Evolutionary conservation across 1,140 invertebrate genomes (phyloP), one percentile per base, ranked within the genome.

Genomic region (Cydia amplana): DNA sequence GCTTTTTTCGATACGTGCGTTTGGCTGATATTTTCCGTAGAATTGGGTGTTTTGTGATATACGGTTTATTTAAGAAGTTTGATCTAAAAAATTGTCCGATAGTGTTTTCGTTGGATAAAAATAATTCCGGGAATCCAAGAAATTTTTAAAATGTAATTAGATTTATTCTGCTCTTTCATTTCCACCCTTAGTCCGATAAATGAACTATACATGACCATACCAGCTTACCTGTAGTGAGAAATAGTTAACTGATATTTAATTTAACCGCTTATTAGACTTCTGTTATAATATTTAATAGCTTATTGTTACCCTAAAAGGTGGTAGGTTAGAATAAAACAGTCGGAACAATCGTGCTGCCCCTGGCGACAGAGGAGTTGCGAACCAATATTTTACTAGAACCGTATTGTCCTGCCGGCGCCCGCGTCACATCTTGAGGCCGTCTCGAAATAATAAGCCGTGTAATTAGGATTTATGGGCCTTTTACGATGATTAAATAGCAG

Each of bases 391-490:
- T 80, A 83, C 77, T 77, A 76, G 78, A 81, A 81, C 81, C 82
- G 81, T 82, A 87, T 87, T 86, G 86, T 87, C 78, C 85, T 85
- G 85, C 85, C 83, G 75, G 67, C 75, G 80, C 80, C 80, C 81
- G 77, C 79, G 79, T 84, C 82, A 89, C 84, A 84, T 81, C 78
- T 78, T 77, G 80, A 79, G 81, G 74, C 77, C 78, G 83, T 81
- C 81, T 88, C 78, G 84, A 88, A 88, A 89, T 89, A 88, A 90
- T 88, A 90, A 88, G 87, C 81, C 81, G 76, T 86, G 84, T 90
- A 88, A 88, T 90, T 88, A 85, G 83, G 82, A 90, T 90, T 88
- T 88, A 90, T 87, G 80, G 78, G 79, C 81, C 86, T 83, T 87
- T 90, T 87, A 87, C 81, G 83, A 87, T 87, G 87, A 88, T 86